Conservation (phyloP, 2,888 invertebrate genomes). For the Drosophila paracracens region DNA sequence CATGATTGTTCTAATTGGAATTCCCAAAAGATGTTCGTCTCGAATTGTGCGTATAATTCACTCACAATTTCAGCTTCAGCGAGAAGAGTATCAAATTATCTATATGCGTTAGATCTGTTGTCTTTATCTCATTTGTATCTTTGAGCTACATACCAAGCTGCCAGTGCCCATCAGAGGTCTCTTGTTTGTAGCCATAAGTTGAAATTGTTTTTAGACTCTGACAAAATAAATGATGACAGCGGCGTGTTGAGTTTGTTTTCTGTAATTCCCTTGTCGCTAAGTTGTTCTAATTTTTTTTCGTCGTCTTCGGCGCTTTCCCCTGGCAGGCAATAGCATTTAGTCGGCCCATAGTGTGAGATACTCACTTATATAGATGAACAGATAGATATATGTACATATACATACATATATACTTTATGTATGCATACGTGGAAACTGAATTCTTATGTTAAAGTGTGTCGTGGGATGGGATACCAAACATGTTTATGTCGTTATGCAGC, state of each 20-base stretch:
- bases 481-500: slow-evolving; percentile 56
- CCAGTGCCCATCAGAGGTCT: slow-evolving; percentile 45
- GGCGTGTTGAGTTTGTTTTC: slow-evolving; percentile 63
- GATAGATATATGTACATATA: slow-evolving; percentile 36
- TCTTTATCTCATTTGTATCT: slow-evolving; percentile 65
- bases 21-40: neutral
- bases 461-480: slow-evolving; percentile 59
- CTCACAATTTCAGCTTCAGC: neutral
- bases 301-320: slow-evolving; percentile 14
- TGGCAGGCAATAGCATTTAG: slow-evolving; percentile 23
- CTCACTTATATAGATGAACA: slow-evolving; percentile 63
- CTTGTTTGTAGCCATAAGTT: slow-evolving; percentile 79
- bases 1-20: neutral
- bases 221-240: slow-evolving; percentile 82
- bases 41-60: neutral
- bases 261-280: slow-evolving; percentile 67
- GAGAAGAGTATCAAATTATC: slow-evolving; percentile 45
- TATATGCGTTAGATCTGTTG: slow-evolving; percentile 17
- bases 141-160: slow-evolving; percentile 45
- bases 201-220: slow-evolving; percentile 74
- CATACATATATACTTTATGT: slow-evolving; percentile 12
- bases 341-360: slow-evolving; percentile 46
- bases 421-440: slow-evolving; percentile 54
- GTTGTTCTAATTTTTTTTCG: slow-evolving; percentile 76
- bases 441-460: slow-evolving; percentile 47